Evolutionary conservation across 2,113 vertebrate genomes (phyloP).

Genomic region (Oryzias javanicus): DNA sequence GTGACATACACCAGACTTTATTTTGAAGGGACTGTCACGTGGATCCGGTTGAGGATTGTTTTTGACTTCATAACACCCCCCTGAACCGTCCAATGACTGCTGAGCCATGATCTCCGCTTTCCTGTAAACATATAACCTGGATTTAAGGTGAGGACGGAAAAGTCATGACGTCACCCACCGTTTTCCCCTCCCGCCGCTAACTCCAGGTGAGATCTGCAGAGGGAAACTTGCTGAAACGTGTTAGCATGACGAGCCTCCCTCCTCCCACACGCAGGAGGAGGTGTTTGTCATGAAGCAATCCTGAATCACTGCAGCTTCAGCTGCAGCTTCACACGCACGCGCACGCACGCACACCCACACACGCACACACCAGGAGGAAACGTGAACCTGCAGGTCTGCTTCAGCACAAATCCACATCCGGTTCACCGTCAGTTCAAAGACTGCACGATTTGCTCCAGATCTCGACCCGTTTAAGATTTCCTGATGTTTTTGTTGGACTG

Average conservation of each 20-base stretch:
- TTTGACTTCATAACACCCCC: neutral
- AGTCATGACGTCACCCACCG: too few species aligned
- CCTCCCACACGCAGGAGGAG: constrained; percentile 49
- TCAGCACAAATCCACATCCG: too few species aligned
- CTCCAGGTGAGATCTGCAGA: neutral
- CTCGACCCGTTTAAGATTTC: too few species aligned
- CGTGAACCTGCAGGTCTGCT: too few species aligned
- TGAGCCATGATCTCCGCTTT: neutral
- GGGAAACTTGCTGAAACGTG: constrained; percentile 54
- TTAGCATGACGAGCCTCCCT: constrained; percentile 41
- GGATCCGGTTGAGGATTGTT: constrained; percentile 6
- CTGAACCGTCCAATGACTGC: neutral
- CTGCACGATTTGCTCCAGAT: too few species aligned
- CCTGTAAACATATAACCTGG: neutral
- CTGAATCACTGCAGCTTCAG: neutral
- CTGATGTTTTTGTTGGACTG: too few species aligned
- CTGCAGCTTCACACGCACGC: too few species aligned
- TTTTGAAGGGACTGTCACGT: constrained; percentile 12
- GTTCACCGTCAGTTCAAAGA: too few species aligned
- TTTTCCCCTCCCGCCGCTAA: neutral
- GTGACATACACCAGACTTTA: constrained; percentile 5
- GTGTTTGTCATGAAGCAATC: constrained; percentile 57
- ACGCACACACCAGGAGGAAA: too few species aligned
- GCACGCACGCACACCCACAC: too few species aligned
- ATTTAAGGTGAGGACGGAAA: neutral